Percentiles rank a stretch among this genome's conserved stretches.
Evolutionary conservation across 2,797 vertebrate species (phyloP).

Genomic region (Sebastes nivosus): DNA sequence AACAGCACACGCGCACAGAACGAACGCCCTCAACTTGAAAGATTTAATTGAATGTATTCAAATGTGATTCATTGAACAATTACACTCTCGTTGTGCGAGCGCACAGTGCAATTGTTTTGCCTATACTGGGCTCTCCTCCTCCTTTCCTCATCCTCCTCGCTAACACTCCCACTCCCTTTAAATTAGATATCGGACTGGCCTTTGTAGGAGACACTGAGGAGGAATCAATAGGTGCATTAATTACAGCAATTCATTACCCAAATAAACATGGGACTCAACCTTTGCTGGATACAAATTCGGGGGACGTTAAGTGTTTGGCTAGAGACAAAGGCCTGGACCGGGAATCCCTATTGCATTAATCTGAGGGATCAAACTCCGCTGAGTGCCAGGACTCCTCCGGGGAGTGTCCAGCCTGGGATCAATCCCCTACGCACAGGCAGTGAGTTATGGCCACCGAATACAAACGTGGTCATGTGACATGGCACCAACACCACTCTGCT

Average conservation of each 20-base stretch:
- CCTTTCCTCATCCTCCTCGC: conserved; percentile 66
- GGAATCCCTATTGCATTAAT: conserved; percentile 90
- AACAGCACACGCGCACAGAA: conserved; percentile 37
- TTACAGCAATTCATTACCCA: conserved; percentile 98
- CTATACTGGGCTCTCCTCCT: conserved; percentile 72
- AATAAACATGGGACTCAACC: conserved; percentile 93
- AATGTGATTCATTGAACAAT: conserved; percentile 89
- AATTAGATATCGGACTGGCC: conserved; percentile 97
- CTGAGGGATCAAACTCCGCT: conserved; percentile 89
- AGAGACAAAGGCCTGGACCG: conserved; percentile 88
- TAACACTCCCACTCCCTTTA: conserved; percentile 87
- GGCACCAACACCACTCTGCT: conserved; percentile 77
- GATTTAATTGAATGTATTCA: conserved; percentile 88
- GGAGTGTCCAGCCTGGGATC: conserved; percentile 89
- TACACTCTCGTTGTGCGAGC: conserved; percentile 76
- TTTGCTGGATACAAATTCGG: conserved; percentile 90
- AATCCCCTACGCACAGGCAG: conserved; percentile 84
- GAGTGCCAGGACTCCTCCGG: conserved; percentile 87
- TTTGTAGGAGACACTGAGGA: conserved; percentile 89
- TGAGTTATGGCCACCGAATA: conserved; percentile 95
- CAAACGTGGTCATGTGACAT: conserved; percentile 91
- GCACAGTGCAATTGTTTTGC: conserved; percentile 81
- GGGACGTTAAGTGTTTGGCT: conserved; percentile 84
- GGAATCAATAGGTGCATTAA: conserved; percentile 97
- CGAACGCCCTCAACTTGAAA: conserved; percentile 65